Conservation (phyloP, 2,113 vertebrate species). For the Drymodes brunneopygia region DNA sequence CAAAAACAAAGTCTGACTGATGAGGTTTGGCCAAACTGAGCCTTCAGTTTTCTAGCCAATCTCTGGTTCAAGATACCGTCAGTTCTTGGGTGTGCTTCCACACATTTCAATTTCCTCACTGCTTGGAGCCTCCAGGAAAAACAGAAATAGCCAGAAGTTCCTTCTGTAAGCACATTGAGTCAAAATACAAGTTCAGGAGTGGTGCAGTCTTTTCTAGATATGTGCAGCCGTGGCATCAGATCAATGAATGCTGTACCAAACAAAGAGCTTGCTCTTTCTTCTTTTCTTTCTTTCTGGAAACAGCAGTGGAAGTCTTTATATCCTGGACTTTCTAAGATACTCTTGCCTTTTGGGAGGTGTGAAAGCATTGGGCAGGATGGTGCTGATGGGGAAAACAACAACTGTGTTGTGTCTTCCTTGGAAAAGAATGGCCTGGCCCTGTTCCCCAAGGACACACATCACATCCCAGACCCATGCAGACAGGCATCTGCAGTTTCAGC, state of each 20-base stretch:
- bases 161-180: neutral
- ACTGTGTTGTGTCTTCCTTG: neutral
- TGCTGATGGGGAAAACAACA: neutral
- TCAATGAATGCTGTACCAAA: neutral
- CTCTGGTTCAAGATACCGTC: neutral
- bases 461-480: neutral
- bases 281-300: too few species aligned
- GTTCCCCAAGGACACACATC: neutral
- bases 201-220: neutral
- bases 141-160: slow-evolving; percentile 23
- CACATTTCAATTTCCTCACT: slow-evolving; percentile 46
- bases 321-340: neutral
- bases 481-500: neutral
- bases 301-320: neutral
- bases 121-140: slow-evolving; percentile 42
- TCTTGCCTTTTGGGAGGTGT: neutral
- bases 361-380: neutral
- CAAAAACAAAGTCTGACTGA: slow-evolving; percentile 62
- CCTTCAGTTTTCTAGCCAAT: slow-evolving; percentile 24
- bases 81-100: slow-evolving; percentile 58
- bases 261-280: neutral
- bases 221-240: neutral
- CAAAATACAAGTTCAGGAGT: neutral
- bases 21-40: slow-evolving; percentile 56
- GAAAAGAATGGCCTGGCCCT: neutral